A percentile compares a stretch with the other conserved stretches of the same genome.
Conservation (phyloP, 2,113 vertebrate genomes). For the Narcine bancroftii region DNA sequence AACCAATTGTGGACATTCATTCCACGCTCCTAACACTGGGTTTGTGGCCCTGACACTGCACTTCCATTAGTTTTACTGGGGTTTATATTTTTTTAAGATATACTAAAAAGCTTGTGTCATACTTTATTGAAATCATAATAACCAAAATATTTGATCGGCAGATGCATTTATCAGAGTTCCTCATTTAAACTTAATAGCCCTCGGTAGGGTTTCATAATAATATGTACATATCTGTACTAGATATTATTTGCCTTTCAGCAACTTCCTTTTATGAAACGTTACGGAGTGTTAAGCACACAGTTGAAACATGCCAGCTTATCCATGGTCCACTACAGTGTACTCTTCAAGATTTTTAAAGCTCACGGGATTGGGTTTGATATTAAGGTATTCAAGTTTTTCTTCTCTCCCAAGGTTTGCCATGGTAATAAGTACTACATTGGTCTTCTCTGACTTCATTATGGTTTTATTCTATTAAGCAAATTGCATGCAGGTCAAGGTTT, state of each 20-base stretch:
- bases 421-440: conserved; percentile 1
- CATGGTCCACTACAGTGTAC: conserved; percentile 59
- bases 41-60: not conserved
- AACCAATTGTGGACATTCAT: not conserved
- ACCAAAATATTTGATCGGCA: conserved; percentile 28
- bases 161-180: conserved; percentile 32
- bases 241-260: conserved; percentile 43
- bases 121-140: conserved; percentile 14
- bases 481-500: not conserved
- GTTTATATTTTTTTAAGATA: not conserved
- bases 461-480: conserved; percentile 35
- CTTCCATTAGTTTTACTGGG: not conserved
- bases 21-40: not conserved
- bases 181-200: conserved; percentile 36
- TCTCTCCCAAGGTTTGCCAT: not conserved
- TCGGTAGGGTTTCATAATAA: conserved; percentile 24
- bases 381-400: conserved; percentile 57
- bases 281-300: conserved; percentile 60
- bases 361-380: conserved; percentile 69
- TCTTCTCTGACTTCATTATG: conserved; percentile 25
- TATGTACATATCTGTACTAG: conserved; percentile 14
- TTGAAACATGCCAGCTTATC: conserved; percentile 69
- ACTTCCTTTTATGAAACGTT: conserved; percentile 41
- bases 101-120: not conserved
- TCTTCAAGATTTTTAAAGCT: conserved; percentile 67